Evolutionary conservation across 2,113 vertebrate species (phyloP), one percentile per base, ranked within the genome.

Genomic region (Gallinago media): DNA sequence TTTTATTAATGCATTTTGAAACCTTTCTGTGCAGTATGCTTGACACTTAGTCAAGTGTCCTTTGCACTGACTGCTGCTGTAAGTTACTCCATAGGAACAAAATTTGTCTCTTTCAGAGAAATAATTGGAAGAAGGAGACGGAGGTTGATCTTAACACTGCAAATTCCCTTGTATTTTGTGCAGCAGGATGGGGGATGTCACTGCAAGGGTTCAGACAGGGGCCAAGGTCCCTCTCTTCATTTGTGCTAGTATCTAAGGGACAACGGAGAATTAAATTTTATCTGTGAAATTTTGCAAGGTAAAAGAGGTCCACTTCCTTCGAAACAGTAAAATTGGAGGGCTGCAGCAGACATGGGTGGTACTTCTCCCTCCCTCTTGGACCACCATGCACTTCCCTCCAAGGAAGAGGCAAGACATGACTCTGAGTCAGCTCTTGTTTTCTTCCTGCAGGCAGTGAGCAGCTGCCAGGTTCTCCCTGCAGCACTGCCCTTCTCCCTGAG

Each of bases 11-110:
- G 47, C 16, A 11, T 75, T 86, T 79, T 75, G 70, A 77, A 85
- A 46, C 29, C n/a, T 61, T 78, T 78, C 76, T 75, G 79, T 87
- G 88, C 72, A 21, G 68, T 52, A 23, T 49, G 42, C 56, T 87
- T 78, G 62, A 91, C 86, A 89, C 65, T 79, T 58, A 79, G 66
- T 89, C 66, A 82, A 95, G 96, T 76, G 89, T 85, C 74, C 89
- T 95, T 70, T 93, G 84, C 77, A 58, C 92, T 70, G 93, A 21
- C 62, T 93, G 81, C 81, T 78, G 81, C 70, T 79, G 12, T 68
- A 91, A 91, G 81, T 89, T 80, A 62, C 74, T 62, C 54, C 73
- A 91, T 61, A 26, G 61, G 91, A 81, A 67, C 11, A 76, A 75
- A 85, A 87, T 38, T 36, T 76, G 17, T 85, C 81, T 76, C 32